Evolutionary conservation across 2,797 vertebrate species (phyloP).

Genomic region (Synanceia verrucosa): DNA sequence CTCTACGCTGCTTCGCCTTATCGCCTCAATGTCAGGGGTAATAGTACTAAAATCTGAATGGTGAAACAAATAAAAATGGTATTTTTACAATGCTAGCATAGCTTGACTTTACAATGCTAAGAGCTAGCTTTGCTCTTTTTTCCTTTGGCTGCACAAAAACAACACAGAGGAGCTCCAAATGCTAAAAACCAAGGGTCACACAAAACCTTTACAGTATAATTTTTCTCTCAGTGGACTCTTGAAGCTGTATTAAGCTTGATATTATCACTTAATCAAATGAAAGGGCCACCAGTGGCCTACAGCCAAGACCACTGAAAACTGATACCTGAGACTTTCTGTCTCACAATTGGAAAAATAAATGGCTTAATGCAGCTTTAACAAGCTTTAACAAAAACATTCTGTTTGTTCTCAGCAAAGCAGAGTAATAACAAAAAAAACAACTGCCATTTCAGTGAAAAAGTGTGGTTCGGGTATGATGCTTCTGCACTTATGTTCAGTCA

Average conservation of each 20-base stretch:
- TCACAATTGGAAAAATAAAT: not conserved
- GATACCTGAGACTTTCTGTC: not conserved
- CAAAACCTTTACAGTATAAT: not conserved
- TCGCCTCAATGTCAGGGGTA: not conserved
- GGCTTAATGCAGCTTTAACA: not conserved
- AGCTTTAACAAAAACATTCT: too few species aligned
- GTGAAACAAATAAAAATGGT: not conserved
- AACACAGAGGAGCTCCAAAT: not conserved
- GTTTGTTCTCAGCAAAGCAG: not conserved
- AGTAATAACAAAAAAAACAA: not conserved
- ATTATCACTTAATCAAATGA: conserved; percentile 20
- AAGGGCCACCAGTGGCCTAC: conserved; percentile 2
- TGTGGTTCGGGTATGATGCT: not conserved
- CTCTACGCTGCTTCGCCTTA: not conserved
- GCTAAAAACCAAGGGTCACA: not conserved
- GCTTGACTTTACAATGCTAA: not conserved
- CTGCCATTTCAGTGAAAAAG: not conserved
- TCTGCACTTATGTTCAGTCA: not conserved
- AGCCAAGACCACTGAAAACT: conserved; percentile 6
- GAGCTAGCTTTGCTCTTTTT: not conserved
- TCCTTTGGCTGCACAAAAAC: not conserved
- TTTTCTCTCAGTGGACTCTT: not conserved
- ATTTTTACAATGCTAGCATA: not conserved
- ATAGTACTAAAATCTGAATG: not conserved
- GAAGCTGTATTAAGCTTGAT: conserved; percentile 19